These are phyloP conservation scores for Amphimallon solstitiale DNA, from an alignment of 2,888 invertebrate genomes.

Conservation along the genomic window DNA sequence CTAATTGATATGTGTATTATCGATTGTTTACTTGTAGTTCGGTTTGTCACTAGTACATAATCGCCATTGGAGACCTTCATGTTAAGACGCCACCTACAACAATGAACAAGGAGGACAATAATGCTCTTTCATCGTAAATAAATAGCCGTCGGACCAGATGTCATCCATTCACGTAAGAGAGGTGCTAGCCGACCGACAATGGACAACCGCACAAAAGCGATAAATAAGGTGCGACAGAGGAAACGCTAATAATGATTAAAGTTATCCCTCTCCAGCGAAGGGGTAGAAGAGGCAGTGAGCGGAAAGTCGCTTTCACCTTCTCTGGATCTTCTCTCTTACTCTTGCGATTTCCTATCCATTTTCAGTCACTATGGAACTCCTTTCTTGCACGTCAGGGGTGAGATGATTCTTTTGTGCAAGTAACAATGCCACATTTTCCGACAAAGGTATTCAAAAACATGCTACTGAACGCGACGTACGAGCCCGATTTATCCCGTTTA, in stretches of 20 bases:
- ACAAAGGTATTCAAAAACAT: slow-evolving; percentile 23
- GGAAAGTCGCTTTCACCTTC: background rate
- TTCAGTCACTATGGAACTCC: slow-evolving; percentile 7
- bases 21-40: too few species aligned
- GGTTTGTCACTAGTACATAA: too few species aligned
- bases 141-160: slow-evolving; percentile 19
- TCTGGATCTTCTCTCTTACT: slow-evolving; percentile 7
- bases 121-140: slow-evolving; percentile 12
- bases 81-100: too few species aligned
- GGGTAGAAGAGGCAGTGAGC: too few species aligned
- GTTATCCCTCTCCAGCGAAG: slow-evolving; percentile 8
- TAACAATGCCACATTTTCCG: slow-evolving; percentile 7
- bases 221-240: slow-evolving; percentile 34
- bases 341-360: background rate
- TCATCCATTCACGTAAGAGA: slow-evolving; percentile 10
- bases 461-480: background rate
- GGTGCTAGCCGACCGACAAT: slow-evolving; percentile 20
- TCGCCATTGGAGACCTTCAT: too few species aligned
- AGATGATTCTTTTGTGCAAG: slow-evolving; percentile 16
- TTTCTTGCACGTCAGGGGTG: slow-evolving; percentile 10
- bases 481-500: slow-evolving; percentile 5
- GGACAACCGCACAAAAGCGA: slow-evolving; percentile 30
- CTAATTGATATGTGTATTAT: too few species aligned
- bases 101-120: background rate
- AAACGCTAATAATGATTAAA: slow-evolving; percentile 33